Conservation (phyloP, 2,113 vertebrate genomes). For the Rhinolophus ferrumequinum region DNA sequence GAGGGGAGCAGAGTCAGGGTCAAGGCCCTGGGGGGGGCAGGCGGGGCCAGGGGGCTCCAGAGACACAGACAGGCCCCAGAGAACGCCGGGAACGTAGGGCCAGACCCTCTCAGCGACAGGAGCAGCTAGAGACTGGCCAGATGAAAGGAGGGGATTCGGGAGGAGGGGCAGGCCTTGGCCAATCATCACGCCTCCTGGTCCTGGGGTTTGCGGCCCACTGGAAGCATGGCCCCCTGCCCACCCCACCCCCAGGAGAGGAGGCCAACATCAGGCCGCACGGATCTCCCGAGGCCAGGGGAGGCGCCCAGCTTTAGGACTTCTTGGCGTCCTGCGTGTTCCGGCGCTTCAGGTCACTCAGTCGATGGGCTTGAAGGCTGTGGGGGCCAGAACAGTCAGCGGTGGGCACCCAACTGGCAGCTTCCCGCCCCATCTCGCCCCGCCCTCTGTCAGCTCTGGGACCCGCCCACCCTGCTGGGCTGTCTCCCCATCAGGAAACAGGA, state of each 20-base stretch:
- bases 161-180: too few relatives aligned
- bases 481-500: not conserved
- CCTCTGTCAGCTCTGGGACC: not conserved
- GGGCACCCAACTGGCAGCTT: not conserved
- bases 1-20: not conserved
- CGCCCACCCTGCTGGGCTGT: not conserved
- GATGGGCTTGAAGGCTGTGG: slow-evolving; percentile 93
- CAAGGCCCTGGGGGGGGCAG: not conserved
- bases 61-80: not conserved
- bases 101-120: not conserved
- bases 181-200: not conserved
- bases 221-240: not conserved
- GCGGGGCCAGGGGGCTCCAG: not conserved
- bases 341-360: slow-evolving; percentile 95
- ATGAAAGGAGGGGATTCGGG: not conserved
- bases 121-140: not conserved
- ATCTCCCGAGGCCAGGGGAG: slow-evolving; percentile 62
- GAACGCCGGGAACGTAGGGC: not conserved
- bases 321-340: slow-evolving; percentile 93
- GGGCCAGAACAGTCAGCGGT: not conserved
- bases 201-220: not conserved
- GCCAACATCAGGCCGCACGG: slow-evolving; percentile 76
- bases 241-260: slow-evolving; percentile 76
- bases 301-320: slow-evolving; percentile 90
- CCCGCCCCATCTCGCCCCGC: too few relatives aligned